Base-by-base conservation (phyloP, 1,140 invertebrate species). In the Oncopodura yosiiana region DNA sequence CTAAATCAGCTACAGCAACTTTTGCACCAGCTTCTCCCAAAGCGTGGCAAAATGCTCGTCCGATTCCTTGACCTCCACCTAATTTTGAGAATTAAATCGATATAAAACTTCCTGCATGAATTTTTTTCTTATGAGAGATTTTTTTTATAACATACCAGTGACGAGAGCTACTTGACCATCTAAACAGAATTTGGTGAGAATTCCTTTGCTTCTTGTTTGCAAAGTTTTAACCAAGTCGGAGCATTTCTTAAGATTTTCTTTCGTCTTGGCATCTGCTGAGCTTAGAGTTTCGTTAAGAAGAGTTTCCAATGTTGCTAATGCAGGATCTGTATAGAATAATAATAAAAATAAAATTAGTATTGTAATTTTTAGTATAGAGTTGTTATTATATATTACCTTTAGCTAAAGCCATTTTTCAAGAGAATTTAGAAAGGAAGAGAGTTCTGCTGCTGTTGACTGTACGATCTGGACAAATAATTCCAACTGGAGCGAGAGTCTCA, bases 21-120 rank as follows among this genome's bases (percentile, higher is more conserved):
- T 58, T 58, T 30, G 34, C 37, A 11, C 58, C 58, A 24, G 53
- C 54, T 48, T 60, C 58, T 21, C 58, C 58, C 3, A 60, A 34
- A 23, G 32, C 58, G 39, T 57, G 46, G 6, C 6, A 32, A 32
- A 32, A 14, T 8, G 43, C 30, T 3, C 54, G 27, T 32, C 58
- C 58, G 24, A 60, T 60, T 41, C 58, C 58, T 44, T 60, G 58
- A n/a, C 58, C 58, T 23, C 53, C 58, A 12, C n/a, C n/a, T n/a
- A n/a, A n/a, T n/a, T n/a, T n/a, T n/a, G n/a, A n/a, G n/a, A n/a
- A n/a, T n/a, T n/a, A n/a, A n/a, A n/a, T n/a, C n/a, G n/a, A n/a
- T n/a, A n/a, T n/a, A n/a, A n/a, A n/a, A n/a, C n/a, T n/a, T n/a
- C n/a, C n/a, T n/a, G n/a, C n/a, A n/a, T n/a, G n/a, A n/a, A n/a